Evolutionary conservation across 2,113 vertebrate genomes (phyloP), one percentile per base, ranked within the genome.

Genomic region (Tachycineta bicolor): DNA sequence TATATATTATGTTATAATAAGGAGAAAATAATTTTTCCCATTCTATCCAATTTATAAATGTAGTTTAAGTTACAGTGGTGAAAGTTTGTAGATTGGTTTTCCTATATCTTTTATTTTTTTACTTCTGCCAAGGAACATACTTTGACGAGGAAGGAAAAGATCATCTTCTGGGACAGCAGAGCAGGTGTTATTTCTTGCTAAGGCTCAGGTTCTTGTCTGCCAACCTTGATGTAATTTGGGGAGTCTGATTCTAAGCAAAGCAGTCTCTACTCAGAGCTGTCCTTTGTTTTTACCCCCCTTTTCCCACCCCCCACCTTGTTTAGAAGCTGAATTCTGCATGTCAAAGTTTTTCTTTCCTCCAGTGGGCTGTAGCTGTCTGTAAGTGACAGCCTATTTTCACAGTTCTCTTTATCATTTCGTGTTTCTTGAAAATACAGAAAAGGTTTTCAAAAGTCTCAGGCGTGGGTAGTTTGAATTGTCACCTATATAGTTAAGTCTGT

Each of bases 321-420:
- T 86, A 85, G 78, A 92, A 86, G 68, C 63, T 80, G 50, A 85
- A 67, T 90, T 95, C 67, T 88, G 47, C 28, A 80, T 9, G 2
- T 85, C 69, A 63, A 90, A 80, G 28, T 69, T 29, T 69, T 85
- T 65, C n/a, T 90, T 84, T 60, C 46, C 52, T 87, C 34, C 63
- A 85, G 50, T 55, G 53, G 28, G 69, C 49, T 95, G 37, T 79
- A 75, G 20, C 84, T 79, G 58, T 87, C 74, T 94, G 31, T 37
- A 46, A 79, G 79, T 93, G 90, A 78, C 85, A 92, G 63, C 82
- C 59, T 18, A 21, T 77, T 75, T 95, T 96, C 71, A 58, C 7
- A 3, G 47, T 63, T 96, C 41, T 79, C 46, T 90, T 89, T 55
- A 83, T 73, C 46, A 53, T 86, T 43, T 74, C 14, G 9, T 91